phyloP scores from a whole-genome alignment of 2,797 vertebrate genomes.

The Simalia tracyae region DNA sequence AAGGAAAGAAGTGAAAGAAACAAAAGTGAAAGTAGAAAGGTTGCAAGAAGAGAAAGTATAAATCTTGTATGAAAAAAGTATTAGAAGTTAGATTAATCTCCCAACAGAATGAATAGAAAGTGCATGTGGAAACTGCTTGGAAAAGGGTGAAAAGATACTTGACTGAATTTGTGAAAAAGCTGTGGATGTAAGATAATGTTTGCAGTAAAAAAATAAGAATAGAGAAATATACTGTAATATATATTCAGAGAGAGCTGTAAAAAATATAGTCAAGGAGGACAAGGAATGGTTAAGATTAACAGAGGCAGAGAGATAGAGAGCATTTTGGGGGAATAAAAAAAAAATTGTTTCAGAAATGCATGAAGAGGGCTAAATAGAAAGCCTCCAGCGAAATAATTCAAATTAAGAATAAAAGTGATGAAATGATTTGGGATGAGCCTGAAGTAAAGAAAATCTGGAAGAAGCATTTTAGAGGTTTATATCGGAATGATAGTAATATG shows the following conservation, averaged over 20 bases:
- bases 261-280: neutral
- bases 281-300: neutral
- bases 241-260: neutral
- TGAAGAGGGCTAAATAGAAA: neutral
- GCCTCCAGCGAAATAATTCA: neutral
- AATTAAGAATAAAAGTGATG: neutral
- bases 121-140: neutral
- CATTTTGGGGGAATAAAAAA: neutral
- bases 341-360: neutral
- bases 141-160: neutral
- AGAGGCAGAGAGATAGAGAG: neutral
- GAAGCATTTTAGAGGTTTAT: neutral
- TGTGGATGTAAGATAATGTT: neutral
- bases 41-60: neutral
- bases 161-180: neutral
- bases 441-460: neutral
- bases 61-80: neutral
- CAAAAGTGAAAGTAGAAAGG: neutral
- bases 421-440: neutral
- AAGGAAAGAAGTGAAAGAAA: neutral
- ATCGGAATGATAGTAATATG: neutral
- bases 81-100: neutral
- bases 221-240: neutral
- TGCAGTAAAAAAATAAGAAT: neutral
- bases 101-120: neutral